Conservation (phyloP, 2,797 vertebrate species). For the Mus spretus region DNA sequence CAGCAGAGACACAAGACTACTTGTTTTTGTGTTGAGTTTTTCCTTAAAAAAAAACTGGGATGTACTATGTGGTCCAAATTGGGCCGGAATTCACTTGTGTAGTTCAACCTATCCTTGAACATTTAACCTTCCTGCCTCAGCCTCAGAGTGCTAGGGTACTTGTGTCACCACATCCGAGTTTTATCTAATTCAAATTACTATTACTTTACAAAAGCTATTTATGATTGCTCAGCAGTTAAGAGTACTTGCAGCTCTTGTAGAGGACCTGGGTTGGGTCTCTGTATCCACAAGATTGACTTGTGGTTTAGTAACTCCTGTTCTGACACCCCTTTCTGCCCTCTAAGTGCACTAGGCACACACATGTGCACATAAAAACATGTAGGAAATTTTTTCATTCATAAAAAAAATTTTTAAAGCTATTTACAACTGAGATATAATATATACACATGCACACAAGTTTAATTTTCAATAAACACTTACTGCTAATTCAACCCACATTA, state of each 20-base stretch:
- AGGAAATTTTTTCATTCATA: background rate
- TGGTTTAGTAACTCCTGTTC: background rate
- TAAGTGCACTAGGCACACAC: background rate
- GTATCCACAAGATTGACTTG: background rate
- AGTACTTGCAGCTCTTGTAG: background rate
- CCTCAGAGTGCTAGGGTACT: background rate
- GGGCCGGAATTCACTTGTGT: background rate
- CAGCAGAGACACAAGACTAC: background rate
- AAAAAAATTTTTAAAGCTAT: constrained; percentile 21
- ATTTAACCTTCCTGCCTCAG: background rate
- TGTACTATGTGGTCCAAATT: background rate
- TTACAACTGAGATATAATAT: constrained; percentile 13
- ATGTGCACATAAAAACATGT: background rate
- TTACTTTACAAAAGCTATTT: background rate
- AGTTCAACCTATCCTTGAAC: background rate
- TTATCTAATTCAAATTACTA: background rate
- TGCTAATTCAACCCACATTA: constrained; percentile 40
- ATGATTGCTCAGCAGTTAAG: background rate
- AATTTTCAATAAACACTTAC: constrained; percentile 12
- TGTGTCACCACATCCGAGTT: background rate
- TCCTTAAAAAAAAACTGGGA: background rate
- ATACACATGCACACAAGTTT: background rate
- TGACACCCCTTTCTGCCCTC: background rate
- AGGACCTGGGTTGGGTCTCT: background rate
- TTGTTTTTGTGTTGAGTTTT: background rate